Base-by-base conservation (phyloP, 2,113 vertebrate genomes). In the Labeo catla region DNA sequence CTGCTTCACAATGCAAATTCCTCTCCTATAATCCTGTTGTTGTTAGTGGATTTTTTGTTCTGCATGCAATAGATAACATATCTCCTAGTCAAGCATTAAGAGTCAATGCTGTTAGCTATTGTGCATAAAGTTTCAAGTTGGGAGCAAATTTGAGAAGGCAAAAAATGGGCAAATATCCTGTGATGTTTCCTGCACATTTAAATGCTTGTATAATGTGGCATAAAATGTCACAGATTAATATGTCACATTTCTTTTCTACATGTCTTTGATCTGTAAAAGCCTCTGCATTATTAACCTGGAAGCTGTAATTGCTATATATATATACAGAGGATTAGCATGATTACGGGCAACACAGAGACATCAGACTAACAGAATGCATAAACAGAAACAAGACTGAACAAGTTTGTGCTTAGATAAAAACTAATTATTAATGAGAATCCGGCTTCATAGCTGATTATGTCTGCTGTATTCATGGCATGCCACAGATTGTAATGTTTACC, bases 1-100 rank as follows among this genome's bases (percentile, higher is more conserved):
- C 47, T 21, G 43, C 81, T 70, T 54, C 65, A 83, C 47, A 83
- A 83, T 70, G 81, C 81, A 36, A 83, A 70, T 83, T 21, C 11
- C 39, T 65, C 59, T 13, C 63, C 47, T 50, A 82, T 82, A 82
- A 68, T 82, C 80, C 80, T 68, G 80, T 82, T 82, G 80, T 68
- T 68, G 80, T 66, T 66, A 65, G 78, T 68, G 61, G 15, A 68
- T 66, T 63, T 65, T 52, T 65, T 82, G 80, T 82, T 82, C n/a
- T 81, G 79, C 61, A 34, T 28, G 13, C 11, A 23, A 49, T 10
- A 66, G 61, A 68, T 82, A 68, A 68, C 45, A 10, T 34, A 82
- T 78, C 76, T 78, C 15, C 15, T 36, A 57, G 49, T 39, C 23
- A 21, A 36, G 49, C 74, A 47, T 73, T 47, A 73, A 11, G 6